Evolutionary conservation across 1,140 invertebrate genomes (phyloP), one percentile per base, ranked within the genome.

Genomic region (Vanessa atalanta): DNA sequence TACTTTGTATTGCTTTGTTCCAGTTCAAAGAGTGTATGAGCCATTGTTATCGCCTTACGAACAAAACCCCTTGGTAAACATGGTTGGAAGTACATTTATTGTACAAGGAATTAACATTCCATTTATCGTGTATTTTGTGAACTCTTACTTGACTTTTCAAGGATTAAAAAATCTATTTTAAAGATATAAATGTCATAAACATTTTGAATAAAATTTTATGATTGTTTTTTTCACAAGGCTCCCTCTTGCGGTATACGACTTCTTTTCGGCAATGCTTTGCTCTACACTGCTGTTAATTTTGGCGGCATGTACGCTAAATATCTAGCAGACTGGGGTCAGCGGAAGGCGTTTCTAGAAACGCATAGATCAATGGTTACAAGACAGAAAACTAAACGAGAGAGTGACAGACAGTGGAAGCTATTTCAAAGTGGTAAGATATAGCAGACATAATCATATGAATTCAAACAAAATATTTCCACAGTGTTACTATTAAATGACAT

Each of bases 301-400:
- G 97, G 97, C 26, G 98, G 98, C 23, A 96, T 99, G 94, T 99
- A 99, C 88, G 98, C 98, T 8, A 99, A 99, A 93, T 99, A 98
- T 91, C 93, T 99, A 61, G 99, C 98, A 0, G 98, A 99, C 91
- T 94, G 98, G 76, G 97, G 98, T 14, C 98, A 99, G 89, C 94
- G 98, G 64, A 97, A 99, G 88, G 98, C 98, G 0, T 99, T 99
- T 89, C 93, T 99, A 61, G 98, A 99, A 90, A 99, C 98, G 0
- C 96, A 98, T 83, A 95, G 97, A 68, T 99, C 98, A 14, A 98
- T 99, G 94, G 98, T 99, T 83, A 98, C 97, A n/a, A 93, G 98
- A 61, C 97, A 97, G 83, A 95, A 96, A 77, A 98, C 98, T 0
- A 97, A 99, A 83, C 96, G 96, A 83, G 98, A 99, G 93, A 98